Percentiles rank a stretch among this genome's conserved stretches.
Conservation (phyloP, 2,888 invertebrate species). For the Drosophila suboccidentalis region DNA sequence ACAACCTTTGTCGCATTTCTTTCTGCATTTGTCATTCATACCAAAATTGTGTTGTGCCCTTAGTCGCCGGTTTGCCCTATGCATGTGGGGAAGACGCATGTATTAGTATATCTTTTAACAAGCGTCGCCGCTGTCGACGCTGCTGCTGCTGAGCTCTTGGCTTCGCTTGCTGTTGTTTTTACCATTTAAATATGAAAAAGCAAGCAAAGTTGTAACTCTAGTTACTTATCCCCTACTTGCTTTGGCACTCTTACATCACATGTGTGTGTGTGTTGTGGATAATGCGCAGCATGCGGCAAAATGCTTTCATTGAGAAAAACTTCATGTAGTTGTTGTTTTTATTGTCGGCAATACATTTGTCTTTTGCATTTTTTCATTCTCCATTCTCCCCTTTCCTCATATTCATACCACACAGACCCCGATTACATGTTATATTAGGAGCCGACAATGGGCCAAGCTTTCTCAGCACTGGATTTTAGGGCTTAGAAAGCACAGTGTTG, state of each 20-base stretch:
- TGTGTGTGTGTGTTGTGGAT: slow-evolving; percentile 23
- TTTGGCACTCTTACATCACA: slow-evolving; percentile 73
- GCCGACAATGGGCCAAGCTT: slow-evolving; percentile 26
- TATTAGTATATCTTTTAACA: slow-evolving; percentile 14
- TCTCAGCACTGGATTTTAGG: neutral
- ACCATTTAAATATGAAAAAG: slow-evolving; percentile 63
- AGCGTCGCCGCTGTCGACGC: slow-evolving; percentile 7
- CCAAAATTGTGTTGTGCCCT: slow-evolving; percentile 32
- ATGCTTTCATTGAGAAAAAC: slow-evolving; percentile 74
- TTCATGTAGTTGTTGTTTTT: slow-evolving; percentile 27
- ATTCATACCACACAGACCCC: slow-evolving; percentile 14
- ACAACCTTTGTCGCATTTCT: slow-evolving; percentile 26
- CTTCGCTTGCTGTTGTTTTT: slow-evolving; percentile 7
- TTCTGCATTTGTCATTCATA: slow-evolving; percentile 26
- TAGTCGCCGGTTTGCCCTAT: slow-evolving; percentile 22
- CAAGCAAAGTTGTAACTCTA: slow-evolving; percentile 68
- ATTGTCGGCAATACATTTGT: slow-evolving; percentile 45
- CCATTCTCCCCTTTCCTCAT: slow-evolving; percentile 9
- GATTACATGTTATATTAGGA: slow-evolving; percentile 37
- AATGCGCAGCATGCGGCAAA: slow-evolving; percentile 68
- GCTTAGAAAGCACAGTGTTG: neutral
- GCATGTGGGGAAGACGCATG: slow-evolving; percentile 10
- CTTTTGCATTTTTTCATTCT: slow-evolving; percentile 50
- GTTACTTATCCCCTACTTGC: slow-evolving; percentile 69
- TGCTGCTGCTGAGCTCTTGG: slow-evolving; percentile 5